A percentile compares a stretch with the other conserved stretches of the same genome.
Evolutionary conservation across 64 coral and sea anemone species (phyloP).

Genomic region (Dendronephthya gigantea): DNA sequence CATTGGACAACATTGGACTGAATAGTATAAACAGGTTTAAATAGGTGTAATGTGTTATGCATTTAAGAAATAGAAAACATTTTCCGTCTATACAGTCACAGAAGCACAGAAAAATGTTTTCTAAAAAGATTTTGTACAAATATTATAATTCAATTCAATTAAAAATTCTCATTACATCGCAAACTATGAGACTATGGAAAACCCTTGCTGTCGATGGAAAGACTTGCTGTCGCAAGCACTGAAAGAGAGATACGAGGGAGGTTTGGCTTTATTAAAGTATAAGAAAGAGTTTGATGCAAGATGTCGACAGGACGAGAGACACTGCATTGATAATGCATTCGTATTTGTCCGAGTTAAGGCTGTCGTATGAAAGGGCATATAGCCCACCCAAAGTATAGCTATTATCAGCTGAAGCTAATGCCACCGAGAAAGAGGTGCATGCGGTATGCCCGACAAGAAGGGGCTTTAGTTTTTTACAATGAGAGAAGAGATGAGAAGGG

Average conservation of each 20-base stretch:
- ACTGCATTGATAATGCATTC: neutral
- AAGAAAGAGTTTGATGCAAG: neutral
- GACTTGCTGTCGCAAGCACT: neutral
- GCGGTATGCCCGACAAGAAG: neutral
- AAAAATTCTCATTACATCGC: too few relatives aligned
- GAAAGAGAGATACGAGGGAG: neutral
- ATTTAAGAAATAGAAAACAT: too few relatives aligned
- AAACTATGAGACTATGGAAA: too few relatives aligned
- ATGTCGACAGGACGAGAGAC: constrained; percentile 18
- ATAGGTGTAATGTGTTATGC: too few relatives aligned
- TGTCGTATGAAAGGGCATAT: neutral
- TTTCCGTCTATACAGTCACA: too few relatives aligned
- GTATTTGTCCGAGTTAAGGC: neutral
- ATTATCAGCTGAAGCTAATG: neutral
- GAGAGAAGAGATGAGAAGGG: neutral
- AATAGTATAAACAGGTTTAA: too few relatives aligned
- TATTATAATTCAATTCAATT: too few relatives aligned
- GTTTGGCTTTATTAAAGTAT: neutral
- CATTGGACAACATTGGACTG: too few relatives aligned
- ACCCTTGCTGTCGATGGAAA: too few relatives aligned
- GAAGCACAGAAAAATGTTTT: too few relatives aligned
- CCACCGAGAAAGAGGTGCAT: neutral
- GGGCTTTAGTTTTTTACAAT: neutral
- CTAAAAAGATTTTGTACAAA: too few relatives aligned
- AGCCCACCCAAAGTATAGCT: neutral